phyloP scores from a whole-genome alignment of 2,888 invertebrate species.

The Agriopis aurantiaria region DNA sequence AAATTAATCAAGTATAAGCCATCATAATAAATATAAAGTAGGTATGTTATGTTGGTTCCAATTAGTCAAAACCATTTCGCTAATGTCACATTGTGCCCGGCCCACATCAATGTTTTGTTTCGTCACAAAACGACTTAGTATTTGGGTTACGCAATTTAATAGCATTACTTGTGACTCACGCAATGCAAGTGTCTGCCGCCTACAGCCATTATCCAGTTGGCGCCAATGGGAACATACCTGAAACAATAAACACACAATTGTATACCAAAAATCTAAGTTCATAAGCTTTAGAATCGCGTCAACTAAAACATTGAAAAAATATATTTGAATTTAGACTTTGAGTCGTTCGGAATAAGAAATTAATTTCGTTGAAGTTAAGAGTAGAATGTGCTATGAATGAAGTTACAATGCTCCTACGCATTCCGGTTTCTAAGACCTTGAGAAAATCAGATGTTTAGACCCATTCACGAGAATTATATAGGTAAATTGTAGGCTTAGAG shows the following conservation, averaged over 20 bases:
- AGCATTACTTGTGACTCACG: constrained; percentile 55
- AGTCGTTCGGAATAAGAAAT: neutral
- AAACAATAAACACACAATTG: constrained; percentile 19
- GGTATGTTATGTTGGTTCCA: too few relatives aligned
- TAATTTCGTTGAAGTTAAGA: constrained; percentile 1
- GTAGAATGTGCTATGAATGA: constrained; percentile 56
- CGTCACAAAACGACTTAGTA: constrained; percentile 22
- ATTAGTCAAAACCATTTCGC: constrained; percentile 3
- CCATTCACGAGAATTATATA: constrained; percentile 22
- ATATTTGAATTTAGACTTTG: constrained; percentile 4
- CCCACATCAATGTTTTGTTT: constrained; percentile 27
- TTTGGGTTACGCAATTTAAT: constrained; percentile 41
- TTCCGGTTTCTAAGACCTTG: constrained; percentile 52
- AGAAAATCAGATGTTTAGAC: constrained; percentile 50
- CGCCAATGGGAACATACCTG: constrained; percentile 37
- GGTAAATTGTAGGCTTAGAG: neutral
- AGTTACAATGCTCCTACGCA: constrained; percentile 62
- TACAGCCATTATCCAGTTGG: constrained; percentile 62
- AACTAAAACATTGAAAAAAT: neutral
- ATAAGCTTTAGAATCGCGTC: neutral
- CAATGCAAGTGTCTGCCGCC: constrained; percentile 61
- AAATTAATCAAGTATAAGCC: too few relatives aligned
- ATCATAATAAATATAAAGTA: too few relatives aligned
- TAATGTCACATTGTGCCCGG: constrained; percentile 8
- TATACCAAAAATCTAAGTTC: neutral